These are phyloP conservation scores for Labeo calbasu DNA, from an alignment of 2,797 vertebrate genomes.

Conservation along the genomic window DNA sequence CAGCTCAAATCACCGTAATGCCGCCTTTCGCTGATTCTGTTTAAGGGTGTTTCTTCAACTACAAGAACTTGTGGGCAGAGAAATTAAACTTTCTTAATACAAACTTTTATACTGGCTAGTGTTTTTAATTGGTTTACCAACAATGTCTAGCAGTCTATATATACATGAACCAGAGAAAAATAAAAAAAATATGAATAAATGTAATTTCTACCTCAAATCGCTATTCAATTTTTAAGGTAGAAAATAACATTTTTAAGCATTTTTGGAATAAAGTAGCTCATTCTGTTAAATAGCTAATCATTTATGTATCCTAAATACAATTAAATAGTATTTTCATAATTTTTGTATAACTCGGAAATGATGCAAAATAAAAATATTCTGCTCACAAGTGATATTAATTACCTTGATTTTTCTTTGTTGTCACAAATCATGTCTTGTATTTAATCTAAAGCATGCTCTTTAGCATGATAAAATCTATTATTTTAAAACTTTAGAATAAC, in stretches of 20 bases:
- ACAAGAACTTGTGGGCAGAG: background rate
- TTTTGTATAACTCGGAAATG: background rate
- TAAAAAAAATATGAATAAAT: background rate
- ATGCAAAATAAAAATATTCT: no score
- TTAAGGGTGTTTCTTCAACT: slow-evolving; percentile 14
- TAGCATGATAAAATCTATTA: background rate
- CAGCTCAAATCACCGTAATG: slow-evolving; percentile 17
- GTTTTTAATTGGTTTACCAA: background rate
- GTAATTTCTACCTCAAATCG: background rate
- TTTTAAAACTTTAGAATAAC: slow-evolving; percentile 3
- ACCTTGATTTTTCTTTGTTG: background rate
- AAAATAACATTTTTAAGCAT: background rate
- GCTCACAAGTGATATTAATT: background rate
- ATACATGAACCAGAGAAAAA: background rate
- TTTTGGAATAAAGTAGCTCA: background rate
- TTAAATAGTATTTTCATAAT: background rate
- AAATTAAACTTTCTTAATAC: slow-evolving; percentile 24
- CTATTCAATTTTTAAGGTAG: background rate
- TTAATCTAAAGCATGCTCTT: background rate
- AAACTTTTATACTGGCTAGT: background rate
- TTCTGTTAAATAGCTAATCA: background rate
- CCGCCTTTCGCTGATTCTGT: background rate
- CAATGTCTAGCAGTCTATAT: background rate
- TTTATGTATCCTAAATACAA: background rate
- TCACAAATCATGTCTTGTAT: background rate